Conservation (phyloP, 2,797 vertebrate species). For the Rousettus madagascariensis region DNA sequence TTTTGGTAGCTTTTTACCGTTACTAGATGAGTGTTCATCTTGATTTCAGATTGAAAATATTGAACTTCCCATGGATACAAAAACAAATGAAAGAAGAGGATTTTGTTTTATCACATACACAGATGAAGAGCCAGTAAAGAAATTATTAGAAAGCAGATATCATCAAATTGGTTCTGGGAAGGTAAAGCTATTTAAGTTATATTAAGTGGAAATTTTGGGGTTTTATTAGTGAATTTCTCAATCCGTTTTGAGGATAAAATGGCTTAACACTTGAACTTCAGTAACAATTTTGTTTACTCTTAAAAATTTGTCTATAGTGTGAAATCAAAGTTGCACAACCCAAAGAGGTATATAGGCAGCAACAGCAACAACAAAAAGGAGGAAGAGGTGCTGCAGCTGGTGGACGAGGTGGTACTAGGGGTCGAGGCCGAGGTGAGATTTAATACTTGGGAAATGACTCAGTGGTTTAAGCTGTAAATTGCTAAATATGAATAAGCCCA, state of each 20-base stretch:
- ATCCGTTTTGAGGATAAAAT: background rate
- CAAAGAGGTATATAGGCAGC: constrained; percentile 93
- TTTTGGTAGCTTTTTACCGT: background rate
- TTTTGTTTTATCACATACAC: constrained; percentile 93
- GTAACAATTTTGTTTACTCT: background rate
- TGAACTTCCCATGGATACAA: constrained; percentile 92
- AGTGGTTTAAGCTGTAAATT: background rate
- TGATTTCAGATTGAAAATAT: constrained; percentile 91
- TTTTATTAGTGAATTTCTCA: background rate
- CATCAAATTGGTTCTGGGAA: constrained; percentile 93
- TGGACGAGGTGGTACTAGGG: constrained; percentile 87
- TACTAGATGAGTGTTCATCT: constrained; percentile 12
- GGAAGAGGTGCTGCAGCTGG: constrained; percentile 85
- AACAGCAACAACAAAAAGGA: constrained; percentile 90
- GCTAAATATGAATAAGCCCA: background rate
- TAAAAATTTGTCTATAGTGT: constrained; percentile 83
- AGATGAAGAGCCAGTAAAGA: constrained; percentile 91
- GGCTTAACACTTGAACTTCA: background rate
- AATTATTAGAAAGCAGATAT: constrained; percentile 92
- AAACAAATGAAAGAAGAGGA: constrained; percentile 92
- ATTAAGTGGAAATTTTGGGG: background rate
- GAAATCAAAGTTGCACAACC: constrained; percentile 94
- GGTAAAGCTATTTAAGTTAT: constrained; percentile 79
- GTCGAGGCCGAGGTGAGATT: constrained; percentile 88
- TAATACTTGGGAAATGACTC: background rate